phyloP scores from a whole-genome alignment of 92 coral and sea anemone species.

The Zoanthus solanderi region DNA sequence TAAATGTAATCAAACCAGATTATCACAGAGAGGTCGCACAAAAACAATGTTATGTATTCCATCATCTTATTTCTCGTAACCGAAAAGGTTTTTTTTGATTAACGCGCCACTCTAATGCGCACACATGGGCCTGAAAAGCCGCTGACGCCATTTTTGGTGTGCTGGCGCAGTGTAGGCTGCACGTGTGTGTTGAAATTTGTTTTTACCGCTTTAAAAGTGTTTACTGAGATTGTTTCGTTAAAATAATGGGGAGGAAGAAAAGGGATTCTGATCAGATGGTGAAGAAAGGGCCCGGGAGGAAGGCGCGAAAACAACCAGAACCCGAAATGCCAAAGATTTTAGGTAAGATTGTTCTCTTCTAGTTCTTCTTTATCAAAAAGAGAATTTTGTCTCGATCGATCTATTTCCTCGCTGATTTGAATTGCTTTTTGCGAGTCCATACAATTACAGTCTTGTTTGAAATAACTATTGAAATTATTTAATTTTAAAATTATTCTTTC shows the following conservation, averaged over 20 bases:
- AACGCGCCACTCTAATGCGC: constrained; percentile 46
- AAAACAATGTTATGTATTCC: background rate
- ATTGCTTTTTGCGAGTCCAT: too few relatives aligned
- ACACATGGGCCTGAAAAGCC: background rate
- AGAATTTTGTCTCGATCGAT: too few relatives aligned
- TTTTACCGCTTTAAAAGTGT: background rate
- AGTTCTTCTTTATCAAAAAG: too few relatives aligned
- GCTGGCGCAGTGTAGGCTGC: background rate
- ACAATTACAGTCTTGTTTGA: too few relatives aligned
- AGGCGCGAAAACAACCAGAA: constrained; percentile 88
- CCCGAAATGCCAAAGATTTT: constrained; percentile 75
- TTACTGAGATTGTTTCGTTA: background rate
- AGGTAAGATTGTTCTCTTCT: constrained; percentile 56
- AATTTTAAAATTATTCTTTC: too few relatives aligned
- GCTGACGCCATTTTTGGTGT: background rate
- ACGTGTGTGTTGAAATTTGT: background rate
- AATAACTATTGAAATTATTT: too few relatives aligned
- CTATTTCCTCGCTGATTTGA: too few relatives aligned
- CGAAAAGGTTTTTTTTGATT: background rate
- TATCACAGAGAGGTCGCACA: background rate
- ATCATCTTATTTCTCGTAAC: background rate
- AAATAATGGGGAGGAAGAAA: constrained; percentile 70
- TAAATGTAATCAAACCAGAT: background rate
- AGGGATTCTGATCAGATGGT: constrained; percentile 60
- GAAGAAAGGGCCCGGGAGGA: constrained; percentile 95